These are phyloP conservation scores for Yponomeuta plumbellus DNA, from an alignment of 2,888 invertebrate species.

Conservation along the genomic window DNA sequence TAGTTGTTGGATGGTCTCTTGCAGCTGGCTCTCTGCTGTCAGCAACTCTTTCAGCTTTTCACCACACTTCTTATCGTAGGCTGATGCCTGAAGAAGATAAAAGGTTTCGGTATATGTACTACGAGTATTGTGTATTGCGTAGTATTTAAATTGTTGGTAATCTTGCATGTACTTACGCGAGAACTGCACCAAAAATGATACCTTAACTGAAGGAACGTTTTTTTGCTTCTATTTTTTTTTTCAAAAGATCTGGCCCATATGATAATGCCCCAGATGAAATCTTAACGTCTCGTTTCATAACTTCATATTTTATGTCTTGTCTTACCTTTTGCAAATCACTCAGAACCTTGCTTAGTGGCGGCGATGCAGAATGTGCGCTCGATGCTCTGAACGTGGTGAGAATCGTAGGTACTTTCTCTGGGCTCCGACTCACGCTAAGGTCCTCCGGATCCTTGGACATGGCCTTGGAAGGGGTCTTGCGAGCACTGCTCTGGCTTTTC, in stretches of 20 bases:
- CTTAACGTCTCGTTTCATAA: too few relatives aligned
- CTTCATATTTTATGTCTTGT: too few relatives aligned
- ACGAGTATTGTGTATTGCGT: too few relatives aligned
- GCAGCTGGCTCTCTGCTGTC: conserved; percentile 68
- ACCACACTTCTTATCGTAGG: conserved; percentile 49
- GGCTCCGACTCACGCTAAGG: not conserved
- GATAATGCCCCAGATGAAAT: too few relatives aligned
- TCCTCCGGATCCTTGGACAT: too few relatives aligned
- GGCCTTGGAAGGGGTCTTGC: not conserved
- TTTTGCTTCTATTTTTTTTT: too few relatives aligned
- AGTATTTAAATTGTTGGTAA: too few relatives aligned
- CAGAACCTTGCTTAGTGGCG: conserved; percentile 44
- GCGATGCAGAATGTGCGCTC: not conserved
- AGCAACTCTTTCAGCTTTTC: conserved; percentile 67
- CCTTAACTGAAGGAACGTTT: too few relatives aligned
- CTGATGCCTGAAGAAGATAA: conserved; percentile 37
- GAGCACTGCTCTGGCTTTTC: not conserved
- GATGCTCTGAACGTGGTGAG: not conserved
- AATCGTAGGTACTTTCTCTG: not conserved
- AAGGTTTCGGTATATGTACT: not conserved
- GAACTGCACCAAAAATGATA: too few relatives aligned
- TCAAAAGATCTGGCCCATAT: too few relatives aligned
- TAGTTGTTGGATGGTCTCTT: conserved; percentile 72
- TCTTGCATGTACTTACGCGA: too few relatives aligned
- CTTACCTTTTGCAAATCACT: conserved; percentile 50